Evolutionary conservation across 1,140 invertebrate species (phyloP), one percentile per base, ranked within the genome.

Genomic region (Dufourea novaeangliae): DNA sequence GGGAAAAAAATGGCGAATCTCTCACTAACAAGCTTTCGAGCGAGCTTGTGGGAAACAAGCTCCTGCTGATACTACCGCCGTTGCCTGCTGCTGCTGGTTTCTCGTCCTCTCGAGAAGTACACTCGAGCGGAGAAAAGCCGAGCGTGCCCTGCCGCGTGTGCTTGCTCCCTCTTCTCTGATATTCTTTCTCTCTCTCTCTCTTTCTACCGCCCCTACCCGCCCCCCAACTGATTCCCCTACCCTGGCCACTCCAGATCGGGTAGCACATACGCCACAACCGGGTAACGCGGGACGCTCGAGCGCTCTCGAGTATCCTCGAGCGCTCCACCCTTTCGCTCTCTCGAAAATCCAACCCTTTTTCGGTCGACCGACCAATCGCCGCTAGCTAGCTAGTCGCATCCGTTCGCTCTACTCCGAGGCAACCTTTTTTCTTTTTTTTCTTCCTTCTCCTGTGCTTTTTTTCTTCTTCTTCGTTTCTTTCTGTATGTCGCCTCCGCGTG

Each of bases 1-100:
- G 64, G 44, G 79, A 76, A 66, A 86, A 84, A 86, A 88, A 86
- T 86, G 85, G 84, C 82, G 85, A 88, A 90, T 85, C 80, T 85
- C 80, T 87, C 83, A 81, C 87, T 91, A 91, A 91, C 88, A 86
- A 91, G 90, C 88, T 89, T 88, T 89, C 84, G 87, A 88, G 83
- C 17, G 59, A 83, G 79, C 85, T 89, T 86, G 83, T 84, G 71
- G 76, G 82, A 88, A 85, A 77, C 78, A 80, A 79, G 80, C 79
- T 77, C 80, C 25, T 50, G 46, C 7, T 50, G 46, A 17, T n/a
- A n/a, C 46, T 7, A n/a, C 20, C 3, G 17, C 52, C 3, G 52
- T 2, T 67, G 61, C 70, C 46, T 80, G 25, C 29, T 10, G 37
- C 34, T 25, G 70, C 34, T 20, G 1, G 41, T 4, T 14, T 50